Percentiles rank a stretch among this genome's conserved stretches.
These are phyloP conservation scores for Daphoenositta chrysoptera DNA, from an alignment of 2,113 vertebrate genomes.

Conservation along the genomic window DNA sequence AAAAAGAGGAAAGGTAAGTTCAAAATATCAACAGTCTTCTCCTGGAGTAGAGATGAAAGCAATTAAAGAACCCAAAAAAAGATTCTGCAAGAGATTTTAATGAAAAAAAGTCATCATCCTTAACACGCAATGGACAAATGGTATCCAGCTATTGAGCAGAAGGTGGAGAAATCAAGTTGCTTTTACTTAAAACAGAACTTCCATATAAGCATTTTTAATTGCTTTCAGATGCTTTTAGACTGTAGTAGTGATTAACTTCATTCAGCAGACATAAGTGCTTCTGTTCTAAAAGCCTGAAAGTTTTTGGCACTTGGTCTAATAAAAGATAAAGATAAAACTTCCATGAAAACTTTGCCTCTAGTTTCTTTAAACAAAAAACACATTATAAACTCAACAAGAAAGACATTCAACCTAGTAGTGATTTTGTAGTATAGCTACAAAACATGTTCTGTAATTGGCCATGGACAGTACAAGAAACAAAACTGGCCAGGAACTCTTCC, in stretches of 20 bases:
- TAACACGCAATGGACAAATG: not conserved
- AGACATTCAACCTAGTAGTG: not conserved
- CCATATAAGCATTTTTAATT: slow-evolving; percentile 6
- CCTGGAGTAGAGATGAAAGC: not conserved
- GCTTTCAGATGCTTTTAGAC: slow-evolving; percentile 12
- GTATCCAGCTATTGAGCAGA: not conserved
- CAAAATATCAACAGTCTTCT: not conserved
- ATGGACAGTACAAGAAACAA: not conserved
- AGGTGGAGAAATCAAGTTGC: not conserved
- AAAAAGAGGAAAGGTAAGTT: not conserved
- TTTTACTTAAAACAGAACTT: not conserved
- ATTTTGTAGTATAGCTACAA: not conserved
- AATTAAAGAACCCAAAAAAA: not conserved
- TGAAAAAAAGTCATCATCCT: not conserved
- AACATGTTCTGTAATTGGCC: not conserved
- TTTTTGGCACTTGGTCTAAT: not conserved
- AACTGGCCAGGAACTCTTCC: not conserved
- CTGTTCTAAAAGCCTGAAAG: not conserved
- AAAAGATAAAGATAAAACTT: not conserved
- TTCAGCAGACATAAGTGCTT: not conserved
- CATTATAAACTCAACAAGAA: not conserved
- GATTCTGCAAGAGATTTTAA: not conserved
- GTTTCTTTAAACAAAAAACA: not conserved
- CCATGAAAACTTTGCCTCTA: not conserved
- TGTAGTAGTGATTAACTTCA: not conserved